Conservation (phyloP, 2,888 invertebrate species). For the Heteropelma amictum region DNA sequence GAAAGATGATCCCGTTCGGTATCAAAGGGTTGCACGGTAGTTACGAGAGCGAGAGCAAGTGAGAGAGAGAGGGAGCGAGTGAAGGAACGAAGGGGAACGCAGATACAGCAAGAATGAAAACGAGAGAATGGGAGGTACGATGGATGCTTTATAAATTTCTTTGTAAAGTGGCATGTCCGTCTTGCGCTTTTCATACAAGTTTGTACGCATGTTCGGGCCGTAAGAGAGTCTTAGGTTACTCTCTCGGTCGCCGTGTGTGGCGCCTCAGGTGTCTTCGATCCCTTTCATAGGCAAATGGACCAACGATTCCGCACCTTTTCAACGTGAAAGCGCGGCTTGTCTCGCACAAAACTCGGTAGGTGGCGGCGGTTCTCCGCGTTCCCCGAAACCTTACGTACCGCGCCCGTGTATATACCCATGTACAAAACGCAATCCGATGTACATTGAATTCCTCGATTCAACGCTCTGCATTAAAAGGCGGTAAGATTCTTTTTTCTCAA, state of each 20-base stretch:
- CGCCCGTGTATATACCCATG: too few relatives aligned
- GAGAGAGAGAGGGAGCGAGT: conserved; percentile 25
- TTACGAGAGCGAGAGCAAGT: neutral
- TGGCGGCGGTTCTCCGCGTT: conserved; percentile 27
- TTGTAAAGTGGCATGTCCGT: conserved; percentile 72
- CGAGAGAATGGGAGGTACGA: neutral
- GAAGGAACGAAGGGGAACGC: conserved; percentile 1
- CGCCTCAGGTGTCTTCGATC: conserved; percentile 74
- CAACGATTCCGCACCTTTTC: conserved; percentile 64
- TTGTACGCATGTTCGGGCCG: conserved; percentile 33
- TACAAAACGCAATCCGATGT: too few relatives aligned
- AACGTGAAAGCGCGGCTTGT: conserved; percentile 46
- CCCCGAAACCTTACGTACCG: conserved; percentile 12
- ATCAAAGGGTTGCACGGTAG: conserved; percentile 59
- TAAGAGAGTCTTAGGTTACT: conserved; percentile 73
- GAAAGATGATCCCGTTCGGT: conserved; percentile 72
- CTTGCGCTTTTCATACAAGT: conserved; percentile 54
- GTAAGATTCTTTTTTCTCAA: too few relatives aligned
- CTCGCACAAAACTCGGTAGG: conserved; percentile 11
- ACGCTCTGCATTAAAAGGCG: too few relatives aligned
- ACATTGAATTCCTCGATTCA: too few relatives aligned
- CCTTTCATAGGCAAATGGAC: conserved; percentile 71
- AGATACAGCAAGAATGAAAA: neutral
- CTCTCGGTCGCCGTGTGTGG: conserved; percentile 74
- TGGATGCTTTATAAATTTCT: conserved; percentile 54